Evolutionary conservation across 2,113 vertebrate species (phyloP), one percentile per base, ranked within the genome.

Genomic region (Silurus meridionalis): DNA sequence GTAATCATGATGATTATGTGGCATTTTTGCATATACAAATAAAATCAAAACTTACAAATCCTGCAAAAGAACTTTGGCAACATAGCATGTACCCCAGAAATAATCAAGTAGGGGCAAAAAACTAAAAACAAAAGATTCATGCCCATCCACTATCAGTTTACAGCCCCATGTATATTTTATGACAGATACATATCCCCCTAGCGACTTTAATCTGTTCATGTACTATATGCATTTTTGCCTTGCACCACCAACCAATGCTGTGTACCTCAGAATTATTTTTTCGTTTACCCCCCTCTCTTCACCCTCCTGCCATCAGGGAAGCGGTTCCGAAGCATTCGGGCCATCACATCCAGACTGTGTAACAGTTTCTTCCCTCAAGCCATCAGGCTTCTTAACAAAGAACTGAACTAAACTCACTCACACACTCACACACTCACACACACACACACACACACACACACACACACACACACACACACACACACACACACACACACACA

Each of bases 41-140:
- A 55, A 66, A 80, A 83, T 66, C 58, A 87, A 84, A 87, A 82
- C 83, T 87, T 89, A 90, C 80, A 83, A 80, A 37, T 79, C 58
- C 83, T 87, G 89, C 87, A 90, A 86, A 57, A 78, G 82, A 93
- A 89, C 91, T 94, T 37, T 95, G 93, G 94, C 94, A 94, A 92
- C 90, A 88, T 91, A 48, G 75, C 88, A 57, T 88, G 89, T 90
- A 80, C 92, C 93, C 89, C n/a, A 85, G 83, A 53, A 77, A 83
- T 83, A 81, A 83, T 60, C 80, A 58, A 67, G 6, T 9, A 79
- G 66, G 66, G 50, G 60, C 82, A 21, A 52, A 8, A 87, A 72
- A 85, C 86, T 55, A 83, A 87, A 21, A 83, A 28, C 8, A 5
- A 64, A 81, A 28, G 28, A 50, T 64, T 80, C 21, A 53, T 75